These are phyloP conservation scores for Agrochola lychnidis DNA, from an alignment of 2,888 invertebrate species.

Conservation along the genomic window DNA sequence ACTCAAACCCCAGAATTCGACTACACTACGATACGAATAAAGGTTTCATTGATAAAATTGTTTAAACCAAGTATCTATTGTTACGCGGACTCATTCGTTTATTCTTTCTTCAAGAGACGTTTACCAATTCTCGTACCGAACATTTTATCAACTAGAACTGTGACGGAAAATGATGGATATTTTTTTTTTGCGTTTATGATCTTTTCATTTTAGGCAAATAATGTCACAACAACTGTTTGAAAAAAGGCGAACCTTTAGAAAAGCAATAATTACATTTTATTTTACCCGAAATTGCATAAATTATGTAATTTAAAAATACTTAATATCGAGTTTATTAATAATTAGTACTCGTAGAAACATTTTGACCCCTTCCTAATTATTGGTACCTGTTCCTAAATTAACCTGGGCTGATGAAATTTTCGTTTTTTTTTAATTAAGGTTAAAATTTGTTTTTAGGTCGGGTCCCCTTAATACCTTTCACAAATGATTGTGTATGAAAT, in stretches of 20 bases:
- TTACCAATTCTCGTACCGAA: not conserved
- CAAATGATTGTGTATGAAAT: not conserved
- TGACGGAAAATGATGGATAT: not conserved
- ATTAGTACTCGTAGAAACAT: not conserved
- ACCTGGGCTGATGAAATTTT: not conserved
- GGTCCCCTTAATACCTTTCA: not conserved
- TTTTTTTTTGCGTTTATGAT: not conserved
- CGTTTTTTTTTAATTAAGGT: not conserved
- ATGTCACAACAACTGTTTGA: not conserved
- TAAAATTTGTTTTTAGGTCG: not conserved
- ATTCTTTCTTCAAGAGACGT: not conserved
- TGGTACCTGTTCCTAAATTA: not conserved
- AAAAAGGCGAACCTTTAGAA: not conserved
- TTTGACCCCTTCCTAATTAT: not conserved
- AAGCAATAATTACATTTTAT: not conserved
- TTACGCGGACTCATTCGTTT: conserved; percentile 6
- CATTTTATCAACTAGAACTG: not conserved
- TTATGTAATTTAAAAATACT: not conserved
- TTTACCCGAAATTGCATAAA: not conserved
- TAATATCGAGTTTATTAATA: not conserved
- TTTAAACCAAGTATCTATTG: conserved; percentile 32
- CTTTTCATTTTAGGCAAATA: not conserved
- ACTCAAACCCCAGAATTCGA: conserved; percentile 12
- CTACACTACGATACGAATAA: not conserved
- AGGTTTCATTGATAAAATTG: conserved; percentile 31